These are phyloP conservation scores for Ophion ventricosus DNA, from an alignment of 2,888 invertebrate genomes.

Conservation along the genomic window DNA sequence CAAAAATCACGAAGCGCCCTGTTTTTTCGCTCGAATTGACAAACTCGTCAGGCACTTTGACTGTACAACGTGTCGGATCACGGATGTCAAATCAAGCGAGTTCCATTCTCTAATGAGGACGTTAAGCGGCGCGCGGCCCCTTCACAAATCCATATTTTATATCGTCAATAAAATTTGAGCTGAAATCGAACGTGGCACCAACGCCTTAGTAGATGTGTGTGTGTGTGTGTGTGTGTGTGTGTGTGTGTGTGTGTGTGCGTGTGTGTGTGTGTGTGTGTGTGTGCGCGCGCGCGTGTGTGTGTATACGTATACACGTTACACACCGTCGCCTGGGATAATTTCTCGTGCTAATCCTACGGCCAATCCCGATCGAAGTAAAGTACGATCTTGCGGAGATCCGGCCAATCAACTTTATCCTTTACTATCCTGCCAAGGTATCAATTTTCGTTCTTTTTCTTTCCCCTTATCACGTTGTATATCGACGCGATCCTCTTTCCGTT, in stretches of 20 bases:
- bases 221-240: neutral
- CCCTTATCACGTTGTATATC: constrained; percentile 30
- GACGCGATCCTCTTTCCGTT: constrained; percentile 63
- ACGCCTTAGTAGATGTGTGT: neutral
- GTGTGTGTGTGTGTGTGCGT: neutral
- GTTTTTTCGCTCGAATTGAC: constrained; percentile 2
- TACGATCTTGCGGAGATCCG: constrained; percentile 54
- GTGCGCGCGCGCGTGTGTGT: too few species aligned
- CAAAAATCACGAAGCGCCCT: neutral
- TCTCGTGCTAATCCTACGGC: constrained; percentile 52
- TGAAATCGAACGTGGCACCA: constrained; percentile 42
- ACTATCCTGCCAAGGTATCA: constrained; percentile 25
- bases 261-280: neutral
- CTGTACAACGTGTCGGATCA: constrained; percentile 13
- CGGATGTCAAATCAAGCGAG: constrained; percentile 27
- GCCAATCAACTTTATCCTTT: constrained; percentile 60
- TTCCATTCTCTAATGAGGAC: constrained; percentile 42
- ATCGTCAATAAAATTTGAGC: constrained; percentile 56
- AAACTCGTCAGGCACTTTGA: constrained; percentile 17
- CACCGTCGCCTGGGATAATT: constrained; percentile 41
- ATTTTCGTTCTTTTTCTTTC: constrained; percentile 14
- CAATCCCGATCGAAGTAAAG: constrained; percentile 47
- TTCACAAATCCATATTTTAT: constrained; percentile 53
- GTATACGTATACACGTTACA: neutral
- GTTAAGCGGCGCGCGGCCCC: constrained; percentile 15